phyloP scores from a whole-genome alignment of 2,797 vertebrate genomes.

The Spinus olivaceus region DNA sequence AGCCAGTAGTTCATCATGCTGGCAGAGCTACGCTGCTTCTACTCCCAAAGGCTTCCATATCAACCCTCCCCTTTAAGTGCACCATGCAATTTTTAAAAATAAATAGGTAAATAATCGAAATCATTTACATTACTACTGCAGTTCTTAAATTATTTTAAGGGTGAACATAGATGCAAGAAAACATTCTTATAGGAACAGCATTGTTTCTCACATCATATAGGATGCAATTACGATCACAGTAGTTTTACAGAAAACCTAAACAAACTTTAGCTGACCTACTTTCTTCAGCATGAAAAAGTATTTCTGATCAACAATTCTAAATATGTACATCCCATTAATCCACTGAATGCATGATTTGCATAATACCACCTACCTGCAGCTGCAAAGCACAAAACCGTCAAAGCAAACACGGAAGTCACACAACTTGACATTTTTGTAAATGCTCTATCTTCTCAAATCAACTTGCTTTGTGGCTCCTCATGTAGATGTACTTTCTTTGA shows the following conservation, averaged over 20 bases:
- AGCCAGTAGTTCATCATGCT: neutral
- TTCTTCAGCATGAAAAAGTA: neutral
- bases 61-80: neutral
- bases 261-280: neutral
- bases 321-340: neutral
- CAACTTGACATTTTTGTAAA: constrained; percentile 63
- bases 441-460: neutral
- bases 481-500: neutral
- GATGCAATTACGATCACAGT: neutral
- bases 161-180: neutral
- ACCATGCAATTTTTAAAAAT: neutral
- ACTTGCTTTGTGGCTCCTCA: constrained; percentile 30
- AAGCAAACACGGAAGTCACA: constrained; percentile 51
- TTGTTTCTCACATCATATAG: neutral
- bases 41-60: neutral
- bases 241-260: neutral
- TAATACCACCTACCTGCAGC: constrained; percentile 64
- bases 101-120: neutral
- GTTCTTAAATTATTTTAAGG: neutral
- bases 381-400: constrained; percentile 67
- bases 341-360: neutral
- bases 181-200: neutral
- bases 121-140: neutral
- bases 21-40: neutral
- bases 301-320: constrained; percentile 30